Evolutionary conservation across 2,113 vertebrate genomes (phyloP), one percentile per base, ranked within the genome.

Genomic region (Microtus ochrogaster): DNA sequence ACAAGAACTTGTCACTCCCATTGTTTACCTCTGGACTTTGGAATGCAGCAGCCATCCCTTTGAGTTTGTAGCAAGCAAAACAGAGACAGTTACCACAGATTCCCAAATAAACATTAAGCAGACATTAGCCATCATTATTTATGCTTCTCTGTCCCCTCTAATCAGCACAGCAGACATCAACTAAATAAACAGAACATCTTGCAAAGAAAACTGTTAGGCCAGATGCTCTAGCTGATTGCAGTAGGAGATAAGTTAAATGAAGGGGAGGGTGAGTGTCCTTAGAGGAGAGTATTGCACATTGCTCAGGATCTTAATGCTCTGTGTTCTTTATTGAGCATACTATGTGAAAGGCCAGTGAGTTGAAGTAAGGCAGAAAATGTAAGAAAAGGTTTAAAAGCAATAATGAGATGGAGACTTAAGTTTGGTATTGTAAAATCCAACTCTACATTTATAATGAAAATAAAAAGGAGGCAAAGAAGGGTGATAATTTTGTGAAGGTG

Each of bases 161-260:
- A 95, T 82, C 79, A 96, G 70, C 39, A 88, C 58, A 90, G 79
- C 74, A 95, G 63, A 30, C 65, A 49, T 84, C 47, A 68, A 41
- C 94, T 85, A 88, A 92, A 90, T 85, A 97, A 94, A 90, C 65
- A 77, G 81, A 92, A 86, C 12, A 77, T 89, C 91, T 81, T 77
- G 90, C 72, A 70, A 78, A 82, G 28, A 55, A 36, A 92, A 91
- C 81, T 89, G 30, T 95, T 94, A 91, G 49, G 55, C 58, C 3
- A 74, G 66, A 26, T 72, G 73, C 33, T 47, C 86, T 93, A 94
- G 12, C 66, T 86, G 21, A 74, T 82, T 55, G 19, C 44, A 89
- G 81, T 79, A 44, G 41, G 47, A 41, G 73, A 79, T 92, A 65
- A 89, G 72, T 19, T 95, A 90, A 92, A 82, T 85, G 81, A 44